Conservation (phyloP, 1,140 invertebrate species). For the Homalodisca vitripennis region DNA sequence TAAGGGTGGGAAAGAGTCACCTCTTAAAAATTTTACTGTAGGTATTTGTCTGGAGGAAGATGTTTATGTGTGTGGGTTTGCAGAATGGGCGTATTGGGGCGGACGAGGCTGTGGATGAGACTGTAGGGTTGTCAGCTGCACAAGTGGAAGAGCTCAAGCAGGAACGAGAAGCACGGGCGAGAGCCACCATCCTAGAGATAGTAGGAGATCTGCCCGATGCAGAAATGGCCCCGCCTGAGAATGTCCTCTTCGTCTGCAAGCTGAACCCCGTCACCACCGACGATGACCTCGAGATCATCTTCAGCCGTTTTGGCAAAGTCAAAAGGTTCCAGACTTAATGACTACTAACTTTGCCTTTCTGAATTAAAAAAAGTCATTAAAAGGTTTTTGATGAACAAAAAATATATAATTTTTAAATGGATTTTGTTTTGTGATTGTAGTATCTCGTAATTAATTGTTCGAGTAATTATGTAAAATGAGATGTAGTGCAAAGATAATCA, state of each 20-base stretch:
- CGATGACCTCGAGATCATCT: conserved; percentile 97
- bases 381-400: too few species aligned
- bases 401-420: too few species aligned
- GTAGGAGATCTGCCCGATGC: conserved; percentile 97
- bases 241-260: conserved; percentile 99
- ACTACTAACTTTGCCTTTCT: neutral
- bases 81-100: conserved; percentile 87
- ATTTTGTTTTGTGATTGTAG: conserved; percentile 26
- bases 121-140: conserved; percentile 73
- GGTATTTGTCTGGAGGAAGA: too few species aligned
- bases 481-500: too few species aligned
- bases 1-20: too few species aligned
- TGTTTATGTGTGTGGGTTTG: conserved; percentile 45
- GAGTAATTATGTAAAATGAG: too few species aligned
- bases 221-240: conserved; percentile 97
- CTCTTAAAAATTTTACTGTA: too few species aligned
- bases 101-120: conserved; percentile 94
- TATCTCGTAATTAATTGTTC: too few species aligned
- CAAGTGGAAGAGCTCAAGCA: conserved; percentile 88
- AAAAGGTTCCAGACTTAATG: conserved; percentile 58
- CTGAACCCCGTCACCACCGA: conserved; percentile 99
- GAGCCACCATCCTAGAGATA: conserved; percentile 98
- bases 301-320: conserved; percentile 94
- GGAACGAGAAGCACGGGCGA: conserved; percentile 91
- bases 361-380: conserved; percentile 6